Conservation (phyloP, 2,888 invertebrate species). For the Trilocha varians region DNA sequence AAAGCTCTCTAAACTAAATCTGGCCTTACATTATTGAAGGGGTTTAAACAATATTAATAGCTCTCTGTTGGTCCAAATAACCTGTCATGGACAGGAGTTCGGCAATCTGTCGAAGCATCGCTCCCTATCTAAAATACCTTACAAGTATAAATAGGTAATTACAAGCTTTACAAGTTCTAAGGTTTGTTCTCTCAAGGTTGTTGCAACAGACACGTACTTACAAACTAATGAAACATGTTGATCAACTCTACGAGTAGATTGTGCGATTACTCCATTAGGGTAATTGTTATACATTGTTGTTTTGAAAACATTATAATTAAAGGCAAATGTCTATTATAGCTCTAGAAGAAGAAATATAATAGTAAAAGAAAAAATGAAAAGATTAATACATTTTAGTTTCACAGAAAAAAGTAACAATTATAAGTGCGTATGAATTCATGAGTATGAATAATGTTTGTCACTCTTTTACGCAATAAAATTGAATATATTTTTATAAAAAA, state of each 20-base stretch:
- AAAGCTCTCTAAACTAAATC: not conserved
- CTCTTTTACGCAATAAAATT: no score
- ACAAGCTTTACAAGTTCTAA: conserved; percentile 14
- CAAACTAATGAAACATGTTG: not conserved
- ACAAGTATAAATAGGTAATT: not conserved
- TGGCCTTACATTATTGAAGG: not conserved
- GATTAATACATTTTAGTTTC: no score
- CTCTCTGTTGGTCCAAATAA: conserved; percentile 21
- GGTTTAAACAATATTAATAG: conserved; percentile 7
- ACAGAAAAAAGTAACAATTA: no score
- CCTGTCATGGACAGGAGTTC: conserved; percentile 36
- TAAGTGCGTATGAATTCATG: no score
- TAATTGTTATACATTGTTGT: no score
- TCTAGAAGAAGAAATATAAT: no score
- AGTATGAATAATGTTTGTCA: no score
- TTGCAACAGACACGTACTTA: not conserved
- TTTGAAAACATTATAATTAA: no score
- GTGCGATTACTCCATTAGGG: no score
- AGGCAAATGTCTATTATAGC: no score
- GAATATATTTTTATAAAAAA: no score
- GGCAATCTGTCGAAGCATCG: conserved; percentile 27
- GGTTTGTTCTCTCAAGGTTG: not conserved
- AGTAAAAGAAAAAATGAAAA: no score
- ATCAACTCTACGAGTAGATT: not conserved
- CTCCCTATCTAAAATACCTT: conserved; percentile 11